Conservation (phyloP, 2,797 vertebrate species). For the Pseudomugil gertrudae region DNA sequence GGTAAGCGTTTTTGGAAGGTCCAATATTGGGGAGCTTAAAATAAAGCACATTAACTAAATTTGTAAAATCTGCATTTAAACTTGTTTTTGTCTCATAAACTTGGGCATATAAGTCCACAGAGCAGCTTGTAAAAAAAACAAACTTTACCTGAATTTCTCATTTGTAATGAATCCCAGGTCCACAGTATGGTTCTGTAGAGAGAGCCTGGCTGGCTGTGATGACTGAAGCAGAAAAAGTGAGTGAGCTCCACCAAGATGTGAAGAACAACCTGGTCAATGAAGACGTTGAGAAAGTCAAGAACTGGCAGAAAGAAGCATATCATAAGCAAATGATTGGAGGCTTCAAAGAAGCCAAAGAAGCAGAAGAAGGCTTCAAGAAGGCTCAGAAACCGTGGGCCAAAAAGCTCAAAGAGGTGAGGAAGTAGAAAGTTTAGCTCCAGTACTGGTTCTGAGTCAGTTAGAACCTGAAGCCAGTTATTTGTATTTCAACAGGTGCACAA, state of each 20-base stretch:
- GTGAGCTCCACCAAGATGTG: conserved; percentile 95
- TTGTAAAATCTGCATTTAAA: not conserved
- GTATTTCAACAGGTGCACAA: not conserved
- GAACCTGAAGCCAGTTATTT: not conserved
- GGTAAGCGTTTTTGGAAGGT: conserved; percentile 81
- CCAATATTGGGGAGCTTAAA: too few relatives aligned
- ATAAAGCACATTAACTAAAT: too few relatives aligned
- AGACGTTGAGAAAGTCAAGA: conserved; percentile 96
- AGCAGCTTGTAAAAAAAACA: not conserved
- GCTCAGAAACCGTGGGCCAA: conserved; percentile 99
- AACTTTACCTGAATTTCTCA: not conserved
- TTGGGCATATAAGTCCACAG: not conserved
- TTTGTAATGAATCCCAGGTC: conserved; percentile 78
- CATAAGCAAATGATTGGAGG: conserved; percentile 99
- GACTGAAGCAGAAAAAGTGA: conserved; percentile 95
- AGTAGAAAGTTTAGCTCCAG: not conserved
- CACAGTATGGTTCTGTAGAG: conserved; percentile 96
- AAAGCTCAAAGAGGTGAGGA: conserved; percentile 95
- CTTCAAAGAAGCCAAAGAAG: conserved; percentile 97
- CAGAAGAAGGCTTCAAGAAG: conserved; percentile 96
- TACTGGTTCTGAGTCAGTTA: not conserved
- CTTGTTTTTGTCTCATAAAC: not conserved
- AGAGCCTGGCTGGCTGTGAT: conserved; percentile 93
- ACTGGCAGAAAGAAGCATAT: conserved; percentile 98
- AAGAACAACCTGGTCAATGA: conserved; percentile 91